Conservation (phyloP, 1,140 invertebrate species). For the Chymomyza costata region DNA sequence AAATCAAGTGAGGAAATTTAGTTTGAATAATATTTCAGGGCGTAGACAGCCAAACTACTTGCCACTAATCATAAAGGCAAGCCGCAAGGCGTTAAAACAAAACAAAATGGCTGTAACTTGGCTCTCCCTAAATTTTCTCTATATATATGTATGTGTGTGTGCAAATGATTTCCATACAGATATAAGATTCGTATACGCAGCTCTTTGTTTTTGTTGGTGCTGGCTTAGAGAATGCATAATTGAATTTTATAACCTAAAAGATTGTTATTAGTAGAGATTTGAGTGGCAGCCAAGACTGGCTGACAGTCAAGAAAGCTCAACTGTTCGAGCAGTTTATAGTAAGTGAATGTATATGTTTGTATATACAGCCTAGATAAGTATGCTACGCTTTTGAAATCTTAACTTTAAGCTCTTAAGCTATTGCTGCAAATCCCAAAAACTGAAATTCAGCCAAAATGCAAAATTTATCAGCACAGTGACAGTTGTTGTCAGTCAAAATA, state of each 20-base stretch:
- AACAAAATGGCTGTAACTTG: conserved; percentile 27
- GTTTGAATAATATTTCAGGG: conserved; percentile 1
- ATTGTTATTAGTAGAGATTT: conserved; percentile 58
- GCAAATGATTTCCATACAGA: neutral
- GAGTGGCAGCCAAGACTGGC: too few relatives aligned
- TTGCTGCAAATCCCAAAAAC: conserved; percentile 20
- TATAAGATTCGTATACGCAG: conserved; percentile 11
- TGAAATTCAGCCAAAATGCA: conserved; percentile 27
- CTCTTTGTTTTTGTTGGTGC: too few relatives aligned
- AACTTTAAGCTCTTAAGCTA: conserved; percentile 38
- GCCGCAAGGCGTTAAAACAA: conserved; percentile 37
- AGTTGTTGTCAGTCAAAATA: conserved; percentile 52
- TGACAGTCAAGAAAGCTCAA: too few relatives aligned
- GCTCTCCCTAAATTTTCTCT: neutral
- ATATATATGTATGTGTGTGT: neutral
- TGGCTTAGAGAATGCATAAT: conserved; percentile 48
- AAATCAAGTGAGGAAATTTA: conserved; percentile 27
- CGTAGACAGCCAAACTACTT: conserved; percentile 27
- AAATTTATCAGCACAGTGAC: conserved; percentile 54
- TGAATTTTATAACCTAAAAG: conserved; percentile 60
- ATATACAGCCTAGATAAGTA: too few relatives aligned
- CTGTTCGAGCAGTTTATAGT: too few relatives aligned
- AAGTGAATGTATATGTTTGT: conserved; percentile 4
- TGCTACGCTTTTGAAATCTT: neutral
- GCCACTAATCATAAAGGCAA: conserved; percentile 50